phyloP scores from a whole-genome alignment of 1,140 invertebrate genomes.

The Drosophila murphyi region DNA sequence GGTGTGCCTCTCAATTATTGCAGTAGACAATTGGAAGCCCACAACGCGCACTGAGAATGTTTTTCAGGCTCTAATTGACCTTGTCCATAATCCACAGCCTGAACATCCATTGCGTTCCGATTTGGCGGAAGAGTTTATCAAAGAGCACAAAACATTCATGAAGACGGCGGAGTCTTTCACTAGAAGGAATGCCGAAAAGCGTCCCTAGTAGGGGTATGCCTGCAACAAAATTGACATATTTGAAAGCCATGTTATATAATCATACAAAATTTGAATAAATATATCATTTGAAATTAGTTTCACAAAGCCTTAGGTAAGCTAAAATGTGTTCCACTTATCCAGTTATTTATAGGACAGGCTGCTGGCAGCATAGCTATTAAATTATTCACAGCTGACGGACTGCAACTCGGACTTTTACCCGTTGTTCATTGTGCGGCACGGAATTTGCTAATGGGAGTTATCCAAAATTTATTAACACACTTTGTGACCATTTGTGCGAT shows the following conservation, averaged over 20 bases:
- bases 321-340: not conserved
- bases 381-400: slow-evolving; percentile 17
- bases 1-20: slow-evolving; percentile 98
- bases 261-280: slow-evolving; percentile 45
- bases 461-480: slow-evolving; percentile 6
- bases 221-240: not conserved
- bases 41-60: slow-evolving; percentile 99
- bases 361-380: not conserved
- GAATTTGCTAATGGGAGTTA: not conserved
- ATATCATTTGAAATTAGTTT: not conserved
- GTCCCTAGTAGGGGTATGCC: slow-evolving; percentile 89
- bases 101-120: slow-evolving; percentile 98
- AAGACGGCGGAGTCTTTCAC: slow-evolving; percentile 99
- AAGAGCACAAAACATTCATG: slow-evolving; percentile 98
- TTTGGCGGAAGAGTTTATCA: slow-evolving; percentile 97
- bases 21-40: slow-evolving; percentile 99
- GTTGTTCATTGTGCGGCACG: not conserved
- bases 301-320: not conserved
- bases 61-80: slow-evolving; percentile 96
- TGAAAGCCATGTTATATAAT: slow-evolving; percentile 19
- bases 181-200: slow-evolving; percentile 98
- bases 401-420: not conserved
- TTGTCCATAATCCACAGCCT: slow-evolving; percentile 99
- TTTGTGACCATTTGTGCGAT: not conserved
- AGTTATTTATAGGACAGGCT: slow-evolving; percentile 10